Conservation (phyloP, 2,113 vertebrate genomes). For the Chelonoidis abingdonii region DNA sequence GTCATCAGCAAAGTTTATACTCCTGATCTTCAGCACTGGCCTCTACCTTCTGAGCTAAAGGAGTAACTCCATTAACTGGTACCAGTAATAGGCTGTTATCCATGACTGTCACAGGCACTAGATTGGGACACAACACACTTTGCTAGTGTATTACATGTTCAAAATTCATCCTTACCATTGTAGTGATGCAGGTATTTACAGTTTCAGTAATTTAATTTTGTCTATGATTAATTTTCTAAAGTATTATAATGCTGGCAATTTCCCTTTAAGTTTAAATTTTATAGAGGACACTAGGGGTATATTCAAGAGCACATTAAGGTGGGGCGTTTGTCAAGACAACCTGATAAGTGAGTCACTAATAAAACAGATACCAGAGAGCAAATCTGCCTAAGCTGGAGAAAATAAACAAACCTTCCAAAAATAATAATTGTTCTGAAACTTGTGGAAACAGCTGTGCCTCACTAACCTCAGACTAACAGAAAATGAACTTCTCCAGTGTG, state of each 20-base stretch:
- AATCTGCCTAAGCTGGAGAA: background rate
- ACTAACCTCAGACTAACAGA: background rate
- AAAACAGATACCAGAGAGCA: rapidly evolving
- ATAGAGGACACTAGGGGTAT: rapidly evolving
- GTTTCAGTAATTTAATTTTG: background rate
- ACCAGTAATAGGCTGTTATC: background rate
- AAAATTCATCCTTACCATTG: background rate
- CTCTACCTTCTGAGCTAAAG: background rate
- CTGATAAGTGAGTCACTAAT: background rate
- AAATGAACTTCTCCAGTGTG: background rate
- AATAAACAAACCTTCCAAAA: background rate
- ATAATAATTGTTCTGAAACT: background rate
- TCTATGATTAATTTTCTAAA: background rate
- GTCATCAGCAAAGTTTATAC: background rate
- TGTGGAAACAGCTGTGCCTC: background rate
- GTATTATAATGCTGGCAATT: background rate
- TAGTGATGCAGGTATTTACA: background rate
- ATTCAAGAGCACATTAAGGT: background rate
- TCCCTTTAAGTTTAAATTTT: rapidly evolving
- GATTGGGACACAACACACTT: rapidly evolving
- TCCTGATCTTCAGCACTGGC: rapidly evolving
- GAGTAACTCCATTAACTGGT: background rate
- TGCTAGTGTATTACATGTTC: background rate
- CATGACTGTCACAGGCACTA: background rate
- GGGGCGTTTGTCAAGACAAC: background rate